phyloP scores from a whole-genome alignment of 2,113 vertebrate genomes.

The Limanda limanda region DNA sequence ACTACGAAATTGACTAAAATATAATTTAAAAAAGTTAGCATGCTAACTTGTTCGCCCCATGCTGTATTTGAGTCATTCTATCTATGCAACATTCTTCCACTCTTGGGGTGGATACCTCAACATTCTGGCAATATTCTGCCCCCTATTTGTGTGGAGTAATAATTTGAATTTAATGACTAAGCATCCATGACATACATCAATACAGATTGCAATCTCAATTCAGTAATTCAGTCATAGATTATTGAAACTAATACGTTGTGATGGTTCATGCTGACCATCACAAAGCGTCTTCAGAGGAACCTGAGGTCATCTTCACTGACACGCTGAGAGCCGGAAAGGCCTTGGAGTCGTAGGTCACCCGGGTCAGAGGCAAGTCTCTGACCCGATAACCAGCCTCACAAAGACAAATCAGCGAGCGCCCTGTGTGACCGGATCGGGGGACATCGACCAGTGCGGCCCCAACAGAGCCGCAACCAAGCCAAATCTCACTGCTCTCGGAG shows the following conservation, averaged over 20 bases:
- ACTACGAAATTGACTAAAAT: no score
- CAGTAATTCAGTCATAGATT: conserved; percentile 3
- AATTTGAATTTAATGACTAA: neutral
- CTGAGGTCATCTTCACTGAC: conserved; percentile 62
- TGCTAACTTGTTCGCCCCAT: no score
- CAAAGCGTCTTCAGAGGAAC: conserved; percentile 36
- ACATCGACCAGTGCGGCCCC: neutral
- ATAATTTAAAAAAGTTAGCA: no score
- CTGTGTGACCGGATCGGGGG: conserved; percentile 18
- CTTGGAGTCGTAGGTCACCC: conserved; percentile 54
- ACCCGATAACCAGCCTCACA: conserved; percentile 33
- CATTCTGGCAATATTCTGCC: neutral
- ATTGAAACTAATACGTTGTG: conserved; percentile 40
- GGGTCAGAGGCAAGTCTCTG: conserved; percentile 55
- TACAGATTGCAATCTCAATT: neutral
- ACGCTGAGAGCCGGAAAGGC: conserved; percentile 61
- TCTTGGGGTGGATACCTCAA: neutral
- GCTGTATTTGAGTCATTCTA: no score
- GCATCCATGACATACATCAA: no score
- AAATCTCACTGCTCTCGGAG: conserved; percentile 35
- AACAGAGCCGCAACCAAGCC: neutral
- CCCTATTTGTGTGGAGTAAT: neutral
- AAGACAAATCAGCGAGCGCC: conserved; percentile 53
- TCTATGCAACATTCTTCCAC: no score
- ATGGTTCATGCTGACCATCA: conserved; percentile 51